Base-by-base conservation (phyloP, 2,888 invertebrate species). In the Linhomoeus sp. region DNA sequence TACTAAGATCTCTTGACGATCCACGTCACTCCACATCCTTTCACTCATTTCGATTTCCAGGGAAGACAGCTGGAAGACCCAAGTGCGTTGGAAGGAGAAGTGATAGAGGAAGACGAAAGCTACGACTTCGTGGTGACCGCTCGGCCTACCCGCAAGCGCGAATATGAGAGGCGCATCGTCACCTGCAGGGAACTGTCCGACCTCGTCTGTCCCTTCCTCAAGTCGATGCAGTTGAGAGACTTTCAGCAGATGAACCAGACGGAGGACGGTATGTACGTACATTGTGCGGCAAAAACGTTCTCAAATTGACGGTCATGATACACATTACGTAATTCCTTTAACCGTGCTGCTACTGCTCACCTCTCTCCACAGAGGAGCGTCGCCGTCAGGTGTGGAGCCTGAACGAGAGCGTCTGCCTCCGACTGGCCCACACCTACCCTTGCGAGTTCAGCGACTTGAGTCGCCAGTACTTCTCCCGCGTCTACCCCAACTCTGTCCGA, bases 61-160 rank as follows among this genome's bases (percentile, higher is more conserved):
- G n/a, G n/a, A n/a, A n/a, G n/a, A n/a, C n/a, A n/a, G n/a, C n/a
- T n/a, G n/a, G n/a, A n/a, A n/a, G n/a, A n/a, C n/a, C n/a, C n/a
- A n/a, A n/a, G n/a, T n/a, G n/a, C 57, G 35, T 64, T 64, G 40
- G 40, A 45, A 45, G 72, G 71, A 1, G 71, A 72, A 40, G 71
- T 73, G 3, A 69, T 70, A 1, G 73, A 73, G 51, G 72, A 73
- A 55, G 72, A 73, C 55, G 73, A 73, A 51, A 67, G 68, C n/a
- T 61, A 64, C 25, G 69, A 67, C 42, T 47, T 47, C 22, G 50
- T 26, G 23, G 49, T 44, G 23, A 49, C 46, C 43, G 49, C 48
- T 36, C 20, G 49, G 15, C 37, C 19, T 7, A 7, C 3, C 29
- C 25, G 33, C 3, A 14, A 20, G 24, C 19, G 33, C 33, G 29